A percentile compares a stretch with the other conserved stretches of the same genome.
phyloP scores from a whole-genome alignment of 2,888 invertebrate species.

The Chaitophorus viminalis region DNA sequence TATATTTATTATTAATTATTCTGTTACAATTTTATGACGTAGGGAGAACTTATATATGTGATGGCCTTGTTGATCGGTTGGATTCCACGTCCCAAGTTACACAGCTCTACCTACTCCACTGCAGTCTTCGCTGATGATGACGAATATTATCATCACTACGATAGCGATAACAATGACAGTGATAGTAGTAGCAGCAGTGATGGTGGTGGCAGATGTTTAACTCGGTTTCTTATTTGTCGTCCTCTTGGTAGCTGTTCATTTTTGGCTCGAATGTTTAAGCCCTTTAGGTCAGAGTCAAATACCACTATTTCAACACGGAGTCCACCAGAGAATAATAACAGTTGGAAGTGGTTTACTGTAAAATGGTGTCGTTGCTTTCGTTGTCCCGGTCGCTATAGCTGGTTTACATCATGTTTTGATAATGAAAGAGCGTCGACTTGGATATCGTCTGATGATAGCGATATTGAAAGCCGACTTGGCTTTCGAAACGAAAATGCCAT shows the following conservation, averaged over 20 bases:
- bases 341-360: background rate
- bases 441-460: conserved; percentile 47
- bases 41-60: conserved; percentile 45
- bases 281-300: background rate
- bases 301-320: background rate
- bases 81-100: conserved; percentile 25
- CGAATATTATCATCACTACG: conserved; percentile 43
- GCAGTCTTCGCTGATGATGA: conserved; percentile 35
- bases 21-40: background rate
- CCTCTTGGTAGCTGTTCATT: background rate
- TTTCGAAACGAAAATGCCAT: conserved; percentile 42
- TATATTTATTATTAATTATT: conserved; percentile 6
- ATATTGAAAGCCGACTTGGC: conserved; percentile 25
- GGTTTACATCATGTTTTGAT: conserved; percentile 24
- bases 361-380: background rate
- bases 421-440: background rate
- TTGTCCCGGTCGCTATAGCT: background rate
- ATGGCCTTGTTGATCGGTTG: conserved; percentile 49
- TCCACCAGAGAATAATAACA: background rate
- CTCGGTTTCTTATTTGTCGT: background rate
- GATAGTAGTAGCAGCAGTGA: conserved; percentile 19
- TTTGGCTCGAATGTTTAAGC: conserved; percentile 5
- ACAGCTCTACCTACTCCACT: background rate
- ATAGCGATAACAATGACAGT: conserved; percentile 34
- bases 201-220: background rate